Base-by-base conservation (phyloP, 1,140 invertebrate genomes). In the Drosophila quadrilineata region DNA sequence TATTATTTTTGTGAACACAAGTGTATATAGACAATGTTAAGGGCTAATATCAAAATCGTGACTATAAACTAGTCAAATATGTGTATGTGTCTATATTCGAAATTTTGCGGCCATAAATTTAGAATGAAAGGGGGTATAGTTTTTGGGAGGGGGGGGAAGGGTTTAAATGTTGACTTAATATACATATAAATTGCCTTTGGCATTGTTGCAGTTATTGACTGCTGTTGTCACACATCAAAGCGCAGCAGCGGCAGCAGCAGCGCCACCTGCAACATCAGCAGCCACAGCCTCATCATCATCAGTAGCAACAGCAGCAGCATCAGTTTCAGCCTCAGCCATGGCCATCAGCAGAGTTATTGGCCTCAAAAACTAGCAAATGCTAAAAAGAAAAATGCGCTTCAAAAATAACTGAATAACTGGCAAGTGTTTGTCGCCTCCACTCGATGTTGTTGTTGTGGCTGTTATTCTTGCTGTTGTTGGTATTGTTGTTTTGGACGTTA, bases 341-440 rank as follows among this genome's bases (percentile, higher is more conserved):
- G 77, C 73, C 77, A 84, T 84, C 77, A 66, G 45, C 77, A 73
- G 70, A 74, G 77, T 74, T 82, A 82, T 85, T 82, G 77, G 77
- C 77, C 77, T 84, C 77, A 74, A 82, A 82, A 71, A 84, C 59
- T 73, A 45, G 77, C 73, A 71, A 82, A 84, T 82, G 79, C 70
- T 82, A 82, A 82, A 82, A 79, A 75, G 64, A 80, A 80, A 79
- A 80, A 67, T 59, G 54, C 58, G 48, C 53, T 28, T 22, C 43
- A 68, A 58, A 70, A 68, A 71, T 69, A 65, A 66, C 31, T 26
- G 58, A 43, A 49, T 35, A 48, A 64, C 73, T 64, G 49, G 53
- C 73, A 43, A 60, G 54, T 71, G 70, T 79, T 79, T 75, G 75
- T 74, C 75, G 75, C 65, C 65, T n/a, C n/a, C n/a, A n/a, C n/a